phyloP scores from a whole-genome alignment of 2,888 invertebrate species.

The Clostera curtula region DNA sequence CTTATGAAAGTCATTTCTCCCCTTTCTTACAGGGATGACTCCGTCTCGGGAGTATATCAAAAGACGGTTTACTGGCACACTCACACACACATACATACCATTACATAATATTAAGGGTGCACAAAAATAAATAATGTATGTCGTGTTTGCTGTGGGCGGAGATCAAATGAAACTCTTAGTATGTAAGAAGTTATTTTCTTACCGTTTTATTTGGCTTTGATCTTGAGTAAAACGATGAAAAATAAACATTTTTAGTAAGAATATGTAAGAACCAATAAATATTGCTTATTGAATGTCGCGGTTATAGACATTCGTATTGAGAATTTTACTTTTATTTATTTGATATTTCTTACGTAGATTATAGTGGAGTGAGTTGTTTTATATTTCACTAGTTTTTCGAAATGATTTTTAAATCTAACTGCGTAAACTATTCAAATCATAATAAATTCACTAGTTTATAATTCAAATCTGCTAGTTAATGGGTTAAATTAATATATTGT shows the following conservation, averaged over 20 bases:
- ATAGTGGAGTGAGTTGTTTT: too few species aligned
- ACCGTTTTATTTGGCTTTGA: background rate
- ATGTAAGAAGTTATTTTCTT: background rate
- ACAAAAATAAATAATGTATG: too few species aligned
- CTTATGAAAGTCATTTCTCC: constrained; percentile 21
- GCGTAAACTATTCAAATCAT: background rate
- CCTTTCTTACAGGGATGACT: constrained; percentile 25
- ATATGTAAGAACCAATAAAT: background rate
- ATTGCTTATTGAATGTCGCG: background rate
- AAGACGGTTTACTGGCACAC: constrained; percentile 25
- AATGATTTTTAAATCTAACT: background rate
- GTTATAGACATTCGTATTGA: too few species aligned
- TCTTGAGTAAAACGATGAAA: constrained; percentile 1
- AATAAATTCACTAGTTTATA: too few species aligned
- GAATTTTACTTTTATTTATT: too few species aligned
- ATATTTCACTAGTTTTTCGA: background rate
- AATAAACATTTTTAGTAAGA: background rate
- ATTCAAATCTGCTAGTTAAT: too few species aligned
- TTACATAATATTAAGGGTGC: too few species aligned
- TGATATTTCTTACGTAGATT: too few species aligned
- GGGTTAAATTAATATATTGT: too few species aligned
- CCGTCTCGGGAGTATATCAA: constrained; percentile 30
- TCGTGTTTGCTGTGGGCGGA: too few species aligned
- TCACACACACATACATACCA: too few species aligned
- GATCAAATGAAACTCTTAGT: background rate